These are phyloP conservation scores for Cuniculus paca DNA, from an alignment of 2,797 vertebrate genomes.

Conservation along the genomic window DNA sequence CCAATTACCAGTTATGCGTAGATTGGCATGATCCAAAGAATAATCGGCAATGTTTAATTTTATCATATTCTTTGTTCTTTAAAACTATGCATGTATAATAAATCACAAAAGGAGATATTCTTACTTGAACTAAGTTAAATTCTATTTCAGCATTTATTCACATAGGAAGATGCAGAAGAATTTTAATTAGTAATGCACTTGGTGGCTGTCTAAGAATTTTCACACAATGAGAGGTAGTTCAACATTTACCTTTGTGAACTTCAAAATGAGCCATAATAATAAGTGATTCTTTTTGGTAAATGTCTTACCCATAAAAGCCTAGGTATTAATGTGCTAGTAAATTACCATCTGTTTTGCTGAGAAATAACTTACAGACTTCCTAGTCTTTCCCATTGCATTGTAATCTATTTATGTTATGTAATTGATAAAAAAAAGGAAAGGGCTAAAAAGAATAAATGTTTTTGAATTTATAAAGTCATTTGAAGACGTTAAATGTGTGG, in stretches of 20 bases:
- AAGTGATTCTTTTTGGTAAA: conserved; percentile 12
- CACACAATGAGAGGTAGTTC: not conserved
- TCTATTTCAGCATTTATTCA: conserved; percentile 43
- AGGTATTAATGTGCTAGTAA: not conserved
- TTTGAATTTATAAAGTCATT: not conserved
- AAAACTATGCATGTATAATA: conserved; percentile 2
- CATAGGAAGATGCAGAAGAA: not conserved
- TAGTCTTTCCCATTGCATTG: not conserved
- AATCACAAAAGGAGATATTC: conserved; percentile 35
- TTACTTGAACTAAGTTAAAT: conserved; percentile 7
- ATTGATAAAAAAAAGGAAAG: not conserved
- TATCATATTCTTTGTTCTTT: conserved; percentile 22
- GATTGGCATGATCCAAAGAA: conserved; percentile 32
- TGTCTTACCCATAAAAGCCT: conserved; percentile 48
- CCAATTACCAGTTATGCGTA: conserved; percentile 15
- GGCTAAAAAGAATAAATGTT: not conserved
- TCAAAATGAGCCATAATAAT: not conserved
- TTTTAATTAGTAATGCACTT: conserved; percentile 38
- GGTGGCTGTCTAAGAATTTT: conserved; percentile 17
- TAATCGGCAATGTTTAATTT: not conserved
- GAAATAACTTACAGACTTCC: conserved; percentile 45
- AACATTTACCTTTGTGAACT: conserved; percentile 31
- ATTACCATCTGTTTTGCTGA: not conserved
- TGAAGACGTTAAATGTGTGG: conserved; percentile 7
- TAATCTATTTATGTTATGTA: conserved; percentile 7